Evolutionary conservation across 2,797 vertebrate species (phyloP).

Genomic region (Rhinella marina): DNA sequence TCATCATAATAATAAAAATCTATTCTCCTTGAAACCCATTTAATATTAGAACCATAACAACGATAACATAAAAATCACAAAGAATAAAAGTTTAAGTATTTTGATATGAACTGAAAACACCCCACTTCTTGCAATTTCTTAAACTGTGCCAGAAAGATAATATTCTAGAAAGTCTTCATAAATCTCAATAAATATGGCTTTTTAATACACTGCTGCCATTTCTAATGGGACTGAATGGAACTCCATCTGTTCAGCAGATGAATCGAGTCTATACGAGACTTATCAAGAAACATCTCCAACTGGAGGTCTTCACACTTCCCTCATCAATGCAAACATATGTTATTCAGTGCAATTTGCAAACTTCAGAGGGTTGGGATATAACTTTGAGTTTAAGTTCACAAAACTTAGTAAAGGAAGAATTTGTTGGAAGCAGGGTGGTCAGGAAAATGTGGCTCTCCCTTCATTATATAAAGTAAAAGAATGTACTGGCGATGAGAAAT

Average conservation of each 20-base stretch:
- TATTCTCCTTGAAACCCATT: background rate
- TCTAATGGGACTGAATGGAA: conserved; percentile 50
- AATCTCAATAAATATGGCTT: conserved; percentile 59
- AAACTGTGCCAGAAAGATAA: conserved; percentile 41
- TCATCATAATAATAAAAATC: background rate
- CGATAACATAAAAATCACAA: conserved; percentile 9
- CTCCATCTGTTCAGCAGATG: conserved; percentile 61
- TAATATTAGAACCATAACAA: conserved; percentile 5
- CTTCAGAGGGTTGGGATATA: conserved; percentile 36
- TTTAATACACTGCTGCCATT: conserved; percentile 56
- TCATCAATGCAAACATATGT: conserved; percentile 59
- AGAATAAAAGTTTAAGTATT: conserved; percentile 26
- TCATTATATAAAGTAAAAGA: conserved; percentile 4
- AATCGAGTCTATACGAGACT: conserved; percentile 47
- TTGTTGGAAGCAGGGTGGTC: conserved; percentile 1
- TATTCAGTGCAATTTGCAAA: conserved; percentile 49
- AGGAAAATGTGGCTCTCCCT: background rate
- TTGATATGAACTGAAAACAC: conserved; percentile 53
- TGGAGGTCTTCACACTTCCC: conserved; percentile 57
- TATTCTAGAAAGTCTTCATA: conserved; percentile 41
- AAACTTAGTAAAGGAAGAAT: conserved; percentile 5
- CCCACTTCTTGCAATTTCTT: conserved; percentile 32
- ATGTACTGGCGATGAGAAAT: background rate
- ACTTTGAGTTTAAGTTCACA: conserved; percentile 41
- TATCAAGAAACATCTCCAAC: conserved; percentile 59